Evolutionary conservation across 1,140 invertebrate genomes (phyloP), one percentile per base, ranked within the genome.

Genomic region (Drosophila punjabiensis): DNA sequence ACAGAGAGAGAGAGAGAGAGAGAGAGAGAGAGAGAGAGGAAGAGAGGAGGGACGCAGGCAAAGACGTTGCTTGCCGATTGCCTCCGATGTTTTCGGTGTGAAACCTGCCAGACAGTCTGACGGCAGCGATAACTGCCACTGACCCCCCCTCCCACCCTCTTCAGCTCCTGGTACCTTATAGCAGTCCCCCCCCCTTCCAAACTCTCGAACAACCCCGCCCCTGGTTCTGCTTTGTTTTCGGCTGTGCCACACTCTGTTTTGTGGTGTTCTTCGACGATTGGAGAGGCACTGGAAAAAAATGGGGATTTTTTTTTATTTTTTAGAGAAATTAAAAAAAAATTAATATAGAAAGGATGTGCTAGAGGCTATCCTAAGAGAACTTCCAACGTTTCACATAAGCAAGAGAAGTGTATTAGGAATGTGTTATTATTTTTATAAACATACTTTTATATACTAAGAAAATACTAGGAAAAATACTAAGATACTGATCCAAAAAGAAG

Each of bases 81-180:
- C 53, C 61, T 45, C 60, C 60, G 58, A 61, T 68, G 65, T 84
- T 71, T 64, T 85, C 69, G 79, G 85, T 81, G 85, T 89, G 86
- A 90, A 89, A 89, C 86, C 87, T 89, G 85, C 85, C 85, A 89
- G 85, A 89, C 85, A 89, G 86, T 86, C 79, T 89, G 85, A 90
- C 85, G 85, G 85, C 85, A 76, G 59, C 79, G 63, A 81, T 79
- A 82, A 71, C 68, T 71, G 75, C 68, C 53, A 56, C 53, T 37
- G 55, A 10, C 9, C 64, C 62, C 67, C 37, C 47, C 24, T 28
- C 64, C 60, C 1, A 1, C 24, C 24, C 24, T 48, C 24, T 24
- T n/a, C 30, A 8, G 53, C 18, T 53, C 45, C 62, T 30, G 14
- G 48, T 47, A 43, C 50, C 20, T n/a, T 48, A 28, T 24, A 33